Evolutionary conservation across 2,888 invertebrate genomes (phyloP).

Genomic region (Dolomedes plantarius): DNA sequence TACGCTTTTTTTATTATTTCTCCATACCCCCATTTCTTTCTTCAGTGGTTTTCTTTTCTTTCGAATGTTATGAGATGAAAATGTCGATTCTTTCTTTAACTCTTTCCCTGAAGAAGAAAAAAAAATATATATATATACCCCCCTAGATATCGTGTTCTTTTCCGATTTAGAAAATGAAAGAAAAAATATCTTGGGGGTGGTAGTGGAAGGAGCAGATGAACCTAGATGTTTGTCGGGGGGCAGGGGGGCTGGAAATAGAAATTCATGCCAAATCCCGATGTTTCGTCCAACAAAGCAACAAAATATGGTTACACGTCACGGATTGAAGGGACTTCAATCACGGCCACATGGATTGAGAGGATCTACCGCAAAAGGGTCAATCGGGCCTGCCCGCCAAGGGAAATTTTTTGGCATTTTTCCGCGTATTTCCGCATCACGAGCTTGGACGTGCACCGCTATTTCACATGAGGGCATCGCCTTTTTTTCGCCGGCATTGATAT

Average conservation of each 20-base stretch:
- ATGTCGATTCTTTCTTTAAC: conserved; percentile 70
- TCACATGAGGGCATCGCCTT: conserved; percentile 48
- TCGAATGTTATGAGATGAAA: conserved; percentile 70
- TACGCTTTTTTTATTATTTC: not conserved
- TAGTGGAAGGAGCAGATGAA: conserved; percentile 12
- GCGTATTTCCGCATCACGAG: conserved; percentile 54
- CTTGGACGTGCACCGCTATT: conserved; percentile 56
- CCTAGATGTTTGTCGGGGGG: not conserved
- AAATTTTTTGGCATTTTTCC: conserved; percentile 52
- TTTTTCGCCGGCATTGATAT: conserved; percentile 27
- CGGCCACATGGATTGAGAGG: conserved; percentile 62
- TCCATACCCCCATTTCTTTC: conserved; percentile 14
- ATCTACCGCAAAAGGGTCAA: conserved; percentile 69
- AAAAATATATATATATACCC: not conserved
- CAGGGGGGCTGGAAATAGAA: conserved; percentile 53
- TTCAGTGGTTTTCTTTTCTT: conserved; percentile 48
- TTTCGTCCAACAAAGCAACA: conserved; percentile 68
- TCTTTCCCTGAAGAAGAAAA: conserved; percentile 28
- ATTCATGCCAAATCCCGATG: conserved; percentile 70
- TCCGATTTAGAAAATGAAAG: conserved; percentile 28
- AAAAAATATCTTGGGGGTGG: conserved; percentile 11
- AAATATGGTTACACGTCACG: conserved; percentile 70
- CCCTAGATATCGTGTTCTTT: conserved; percentile 59
- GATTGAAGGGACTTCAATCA: conserved; percentile 54
- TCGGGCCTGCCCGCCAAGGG: conserved; percentile 58